These are phyloP conservation scores for Plodia interpunctella DNA, from an alignment of 1,140 invertebrate species.

Conservation along the genomic window DNA sequence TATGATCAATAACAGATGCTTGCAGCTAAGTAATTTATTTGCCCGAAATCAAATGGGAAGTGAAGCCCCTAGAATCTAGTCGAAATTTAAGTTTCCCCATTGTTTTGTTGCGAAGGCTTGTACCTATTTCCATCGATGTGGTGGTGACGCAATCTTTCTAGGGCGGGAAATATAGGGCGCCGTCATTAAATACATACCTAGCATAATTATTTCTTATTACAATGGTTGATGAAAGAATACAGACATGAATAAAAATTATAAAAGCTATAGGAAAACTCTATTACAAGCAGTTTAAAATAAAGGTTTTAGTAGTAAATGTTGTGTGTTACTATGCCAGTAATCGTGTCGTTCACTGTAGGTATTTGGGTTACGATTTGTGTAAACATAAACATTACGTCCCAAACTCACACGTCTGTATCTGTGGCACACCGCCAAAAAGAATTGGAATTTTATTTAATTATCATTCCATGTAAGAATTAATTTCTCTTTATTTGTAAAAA, in stretches of 20 bases:
- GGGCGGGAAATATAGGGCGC: constrained; percentile 4
- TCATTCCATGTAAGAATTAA: background rate
- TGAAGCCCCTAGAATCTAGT: too few relatives aligned
- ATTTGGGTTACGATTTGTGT: constrained; percentile 46
- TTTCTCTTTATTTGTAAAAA: constrained; percentile 1
- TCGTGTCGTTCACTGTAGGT: constrained; percentile 14
- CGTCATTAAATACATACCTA: background rate
- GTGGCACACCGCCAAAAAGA: constrained; percentile 32
- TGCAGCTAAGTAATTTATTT: too few relatives aligned
- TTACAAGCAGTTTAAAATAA: too few relatives aligned
- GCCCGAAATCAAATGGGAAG: too few relatives aligned
- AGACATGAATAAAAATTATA: background rate
- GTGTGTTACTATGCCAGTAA: background rate
- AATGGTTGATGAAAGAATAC: background rate
- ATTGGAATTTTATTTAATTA: constrained; percentile 8
- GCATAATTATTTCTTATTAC: background rate
- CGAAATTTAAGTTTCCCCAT: background rate
- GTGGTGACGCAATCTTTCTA: background rate
- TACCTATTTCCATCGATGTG: background rate
- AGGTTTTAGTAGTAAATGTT: too few relatives aligned
- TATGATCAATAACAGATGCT: too few relatives aligned
- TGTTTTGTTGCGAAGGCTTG: background rate
- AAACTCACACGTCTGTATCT: constrained; percentile 36
- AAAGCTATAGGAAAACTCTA: background rate
- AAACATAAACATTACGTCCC: constrained; percentile 41